Conservation (phyloP, 2,113 vertebrate genomes). For the Macroglossus sobrinus region DNA sequence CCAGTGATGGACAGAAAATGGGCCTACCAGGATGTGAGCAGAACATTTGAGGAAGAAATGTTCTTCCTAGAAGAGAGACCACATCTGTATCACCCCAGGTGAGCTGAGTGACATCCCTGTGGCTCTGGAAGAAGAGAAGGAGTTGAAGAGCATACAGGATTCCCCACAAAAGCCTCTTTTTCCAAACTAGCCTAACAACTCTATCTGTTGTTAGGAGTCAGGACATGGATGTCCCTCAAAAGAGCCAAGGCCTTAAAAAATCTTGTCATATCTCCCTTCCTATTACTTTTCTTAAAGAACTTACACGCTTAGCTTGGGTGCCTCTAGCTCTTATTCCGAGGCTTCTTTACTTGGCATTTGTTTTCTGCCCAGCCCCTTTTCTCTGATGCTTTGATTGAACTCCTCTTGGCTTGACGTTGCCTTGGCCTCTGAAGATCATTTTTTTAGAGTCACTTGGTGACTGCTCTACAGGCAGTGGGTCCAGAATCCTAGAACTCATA, state of each 20-base stretch:
- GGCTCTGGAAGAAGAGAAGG: neutral
- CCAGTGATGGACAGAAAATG: neutral
- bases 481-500: neutral
- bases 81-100: neutral
- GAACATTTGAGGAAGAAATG: neutral
- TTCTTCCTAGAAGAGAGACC: neutral
- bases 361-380: neutral
- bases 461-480: neutral
- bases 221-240: neutral
- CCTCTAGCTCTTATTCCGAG: neutral
- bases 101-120: neutral
- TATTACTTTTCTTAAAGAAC: neutral
- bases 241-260: neutral
- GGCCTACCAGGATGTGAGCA: neutral
- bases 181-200: neutral
- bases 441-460: neutral
- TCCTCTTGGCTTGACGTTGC: neutral
- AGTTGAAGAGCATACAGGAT: neutral
- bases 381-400: neutral
- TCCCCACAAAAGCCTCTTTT: neutral
- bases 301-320: neutral
- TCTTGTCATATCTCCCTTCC: neutral
- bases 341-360: neutral
- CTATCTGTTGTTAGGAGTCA: neutral
- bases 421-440: neutral